Conservation (phyloP, 2,113 vertebrate species). For the Morphnarchus princeps region DNA sequence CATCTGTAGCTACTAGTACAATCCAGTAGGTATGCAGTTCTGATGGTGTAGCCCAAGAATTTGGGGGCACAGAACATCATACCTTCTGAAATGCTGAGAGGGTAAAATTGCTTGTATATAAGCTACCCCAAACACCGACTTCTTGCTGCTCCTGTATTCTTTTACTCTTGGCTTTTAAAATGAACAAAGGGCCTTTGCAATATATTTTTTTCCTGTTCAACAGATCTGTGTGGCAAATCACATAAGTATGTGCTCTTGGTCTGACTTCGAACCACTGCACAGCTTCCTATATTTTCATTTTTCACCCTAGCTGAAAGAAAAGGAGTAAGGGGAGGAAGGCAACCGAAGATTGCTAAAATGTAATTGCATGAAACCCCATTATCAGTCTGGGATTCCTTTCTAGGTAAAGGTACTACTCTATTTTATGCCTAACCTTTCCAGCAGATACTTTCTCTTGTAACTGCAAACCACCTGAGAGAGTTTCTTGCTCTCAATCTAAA, state of each 20-base stretch:
- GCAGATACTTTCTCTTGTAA: background rate
- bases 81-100: background rate
- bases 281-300: background rate
- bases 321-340: background rate
- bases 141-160: background rate
- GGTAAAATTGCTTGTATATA: background rate
- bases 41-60: background rate
- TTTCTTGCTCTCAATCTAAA: background rate
- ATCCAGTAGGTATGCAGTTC: background rate
- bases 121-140: background rate
- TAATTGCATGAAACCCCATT: background rate
- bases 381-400: background rate
- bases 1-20: background rate
- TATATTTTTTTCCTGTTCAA: background rate
- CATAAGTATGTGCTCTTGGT: background rate
- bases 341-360: background rate
- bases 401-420: background rate
- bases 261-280: background rate
- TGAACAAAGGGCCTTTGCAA: background rate
- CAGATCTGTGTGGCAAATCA: background rate
- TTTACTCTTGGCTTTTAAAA: background rate
- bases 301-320: background rate
- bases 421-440: slow-evolving; percentile 4
- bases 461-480: background rate
- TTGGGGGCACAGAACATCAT: background rate